Base-by-base conservation (phyloP, 2,888 invertebrate species). In the Pseudeuparius sepicola region DNA sequence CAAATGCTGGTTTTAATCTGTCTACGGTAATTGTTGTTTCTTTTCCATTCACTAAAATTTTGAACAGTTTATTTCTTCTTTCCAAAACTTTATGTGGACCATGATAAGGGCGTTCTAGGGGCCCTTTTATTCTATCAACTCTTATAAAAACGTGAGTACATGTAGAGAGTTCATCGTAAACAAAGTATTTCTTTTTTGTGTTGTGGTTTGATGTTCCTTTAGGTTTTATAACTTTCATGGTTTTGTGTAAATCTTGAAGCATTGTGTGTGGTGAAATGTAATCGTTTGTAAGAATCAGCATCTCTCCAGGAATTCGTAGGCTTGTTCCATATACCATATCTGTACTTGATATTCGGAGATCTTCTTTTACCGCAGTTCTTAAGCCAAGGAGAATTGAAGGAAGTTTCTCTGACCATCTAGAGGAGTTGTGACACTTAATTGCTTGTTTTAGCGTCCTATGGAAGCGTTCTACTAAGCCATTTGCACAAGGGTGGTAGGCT, bases 391-490 rank as follows among this genome's bases (percentile, higher is more conserved):
- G n/a, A n/a, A n/a, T n/a, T n/a, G n/a, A n/a, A n/a, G n/a, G n/a
- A n/a, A n/a, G n/a, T n/a, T 56, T 14, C 39, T 20, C 55, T 57
- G 57, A 18, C 42, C 15, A 3, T 39, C 34, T 2, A 28, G 29
- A 2, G 30, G 9, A 16, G 52, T 47, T 36, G 50, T 50, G 36
- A 35, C 52, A 11, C 60, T 37, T 0, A n/a, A n/a, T n/a, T n/a
- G 64, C 55, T 1, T 59, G 48, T 46, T 60, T 64, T 31, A 64
- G 41, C 4, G 52, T 50, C 2, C 63, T 44, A 40, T 65, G 63
- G 35, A 56, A 54, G 3, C 60, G 42, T 40, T 64, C 60, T 3
- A 64, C 50, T 32, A 61, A 45, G 2, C 60, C 61, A 34, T 64
- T 63, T 2, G 56, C 42, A 23, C 49, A 46, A 5, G 60, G 52